Conservation (phyloP, 1,140 invertebrate genomes). For the Calosoma granatense region DNA sequence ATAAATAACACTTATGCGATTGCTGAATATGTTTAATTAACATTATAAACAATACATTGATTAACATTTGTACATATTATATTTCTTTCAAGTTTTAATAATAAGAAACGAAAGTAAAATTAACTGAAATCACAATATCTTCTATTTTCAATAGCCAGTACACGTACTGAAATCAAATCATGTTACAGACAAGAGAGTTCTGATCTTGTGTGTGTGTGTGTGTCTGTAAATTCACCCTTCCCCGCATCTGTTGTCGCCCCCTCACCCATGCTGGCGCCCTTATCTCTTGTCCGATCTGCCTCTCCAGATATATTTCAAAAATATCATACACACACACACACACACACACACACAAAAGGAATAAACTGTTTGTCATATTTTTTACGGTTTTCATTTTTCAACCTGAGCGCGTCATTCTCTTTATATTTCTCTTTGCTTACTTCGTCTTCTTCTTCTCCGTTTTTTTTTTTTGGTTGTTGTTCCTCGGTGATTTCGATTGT, state of each 20-base stretch:
- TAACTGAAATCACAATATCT: too few relatives aligned
- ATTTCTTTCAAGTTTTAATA: too few relatives aligned
- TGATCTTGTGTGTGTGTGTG: too few relatives aligned
- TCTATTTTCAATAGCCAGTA: too few relatives aligned
- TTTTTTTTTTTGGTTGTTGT: slow-evolving; percentile 16
- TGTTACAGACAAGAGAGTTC: too few relatives aligned
- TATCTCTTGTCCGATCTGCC: slow-evolving; percentile 17
- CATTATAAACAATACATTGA: too few relatives aligned
- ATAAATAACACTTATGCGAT: too few relatives aligned
- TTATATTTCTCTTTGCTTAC: slow-evolving; percentile 1
- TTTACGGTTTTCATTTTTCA: slow-evolving; percentile 30
- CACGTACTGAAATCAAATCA: too few relatives aligned
- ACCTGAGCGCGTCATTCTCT: slow-evolving; percentile 13
- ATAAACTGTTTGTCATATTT: slow-evolving; percentile 29
- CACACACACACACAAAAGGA: slow-evolving; percentile 19
- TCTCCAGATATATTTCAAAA: slow-evolving; percentile 25
- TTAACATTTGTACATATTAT: too few relatives aligned
- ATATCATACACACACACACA: slow-evolving; percentile 18
- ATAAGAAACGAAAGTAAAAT: too few relatives aligned
- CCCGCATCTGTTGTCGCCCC: background rate
- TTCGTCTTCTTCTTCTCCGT: slow-evolving; percentile 13
- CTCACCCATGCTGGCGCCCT: slow-evolving; percentile 20
- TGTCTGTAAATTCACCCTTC: too few relatives aligned
- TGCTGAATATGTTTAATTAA: too few relatives aligned
- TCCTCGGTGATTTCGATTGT: slow-evolving; percentile 11